Evolutionary conservation across 1,140 invertebrate species (phyloP).

Genomic region (Danaus melanippus): DNA sequence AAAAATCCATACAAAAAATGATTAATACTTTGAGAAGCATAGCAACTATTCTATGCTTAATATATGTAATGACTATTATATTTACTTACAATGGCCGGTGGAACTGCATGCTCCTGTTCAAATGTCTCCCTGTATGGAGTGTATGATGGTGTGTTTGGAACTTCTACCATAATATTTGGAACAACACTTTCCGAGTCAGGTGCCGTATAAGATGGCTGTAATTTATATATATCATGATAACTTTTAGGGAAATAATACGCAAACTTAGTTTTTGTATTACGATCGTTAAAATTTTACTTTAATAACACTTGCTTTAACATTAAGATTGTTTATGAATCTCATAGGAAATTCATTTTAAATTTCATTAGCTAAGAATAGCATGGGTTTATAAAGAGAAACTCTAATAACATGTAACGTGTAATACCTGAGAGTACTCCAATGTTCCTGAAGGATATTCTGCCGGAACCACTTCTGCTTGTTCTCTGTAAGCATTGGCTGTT

Average conservation of each 20-base stretch:
- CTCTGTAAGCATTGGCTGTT: constrained; percentile 30
- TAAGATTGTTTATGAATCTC: too few relatives aligned
- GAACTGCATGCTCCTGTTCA: constrained; percentile 48
- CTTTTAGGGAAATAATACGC: too few relatives aligned
- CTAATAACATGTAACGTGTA: constrained; percentile 3
- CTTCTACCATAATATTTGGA: constrained; percentile 55
- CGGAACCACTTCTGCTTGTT: constrained; percentile 32
- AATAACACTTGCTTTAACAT: too few relatives aligned
- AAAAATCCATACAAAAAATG: too few relatives aligned
- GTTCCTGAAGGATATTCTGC: constrained; percentile 33
- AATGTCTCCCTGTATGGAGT: constrained; percentile 49
- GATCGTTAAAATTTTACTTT: too few relatives aligned
- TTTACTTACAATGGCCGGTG: constrained; percentile 54
- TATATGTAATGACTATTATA: background rate
- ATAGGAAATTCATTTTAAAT: too few relatives aligned
- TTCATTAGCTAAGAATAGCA: too few relatives aligned
- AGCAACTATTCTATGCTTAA: constrained; percentile 1
- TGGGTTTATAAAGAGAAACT: background rate
- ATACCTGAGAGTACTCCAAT: constrained; percentile 44
- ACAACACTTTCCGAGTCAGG: constrained; percentile 55
- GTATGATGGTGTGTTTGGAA: constrained; percentile 39
- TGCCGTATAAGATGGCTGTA: constrained; percentile 32
- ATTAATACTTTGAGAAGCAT: too few relatives aligned
- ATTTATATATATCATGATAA: constrained; percentile 1
- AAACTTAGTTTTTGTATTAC: too few relatives aligned